phyloP scores from a whole-genome alignment of 2,888 invertebrate genomes.

The Macropis europaea region DNA sequence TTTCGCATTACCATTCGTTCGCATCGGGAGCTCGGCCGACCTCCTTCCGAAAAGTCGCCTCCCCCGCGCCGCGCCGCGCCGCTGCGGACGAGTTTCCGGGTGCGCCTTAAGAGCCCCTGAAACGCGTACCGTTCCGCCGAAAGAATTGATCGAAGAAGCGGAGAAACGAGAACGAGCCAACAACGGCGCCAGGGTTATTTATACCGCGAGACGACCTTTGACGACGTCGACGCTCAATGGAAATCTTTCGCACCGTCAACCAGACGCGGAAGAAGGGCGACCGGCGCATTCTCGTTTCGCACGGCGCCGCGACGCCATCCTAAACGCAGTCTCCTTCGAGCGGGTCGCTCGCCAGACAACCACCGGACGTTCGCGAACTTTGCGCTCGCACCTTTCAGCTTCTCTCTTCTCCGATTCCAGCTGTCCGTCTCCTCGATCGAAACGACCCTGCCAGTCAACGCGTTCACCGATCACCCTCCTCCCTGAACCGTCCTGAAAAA shows the following conservation, averaged over 20 bases:
- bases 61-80: too few relatives aligned
- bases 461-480: too few relatives aligned
- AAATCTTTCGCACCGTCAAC: conserved; percentile 54
- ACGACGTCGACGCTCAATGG: conserved; percentile 61
- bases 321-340: conserved; percentile 46
- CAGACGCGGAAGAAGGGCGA: conserved; percentile 46
- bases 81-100: too few relatives aligned
- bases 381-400: background rate
- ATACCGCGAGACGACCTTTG: conserved; percentile 73
- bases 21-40: conserved; percentile 12
- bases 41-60: conserved; percentile 5
- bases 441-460: too few relatives aligned
- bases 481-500: too few relatives aligned
- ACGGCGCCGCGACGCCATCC: conserved; percentile 39
- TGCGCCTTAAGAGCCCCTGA: too few relatives aligned
- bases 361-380: background rate
- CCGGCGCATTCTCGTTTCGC: conserved; percentile 23
- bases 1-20: conserved; percentile 41
- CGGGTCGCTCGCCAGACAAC: background rate
- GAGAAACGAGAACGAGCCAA: conserved; percentile 51
- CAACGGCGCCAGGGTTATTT: conserved; percentile 72
- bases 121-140: conserved; percentile 26
- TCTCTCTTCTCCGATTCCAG: background rate
- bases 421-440: background rate
- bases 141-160: conserved; percentile 45